A percentile compares a stretch with the other conserved stretches of the same genome.
These are phyloP conservation scores for Myotis lucifugus DNA, from an alignment of 2,113 vertebrate species.

Conservation along the genomic window DNA sequence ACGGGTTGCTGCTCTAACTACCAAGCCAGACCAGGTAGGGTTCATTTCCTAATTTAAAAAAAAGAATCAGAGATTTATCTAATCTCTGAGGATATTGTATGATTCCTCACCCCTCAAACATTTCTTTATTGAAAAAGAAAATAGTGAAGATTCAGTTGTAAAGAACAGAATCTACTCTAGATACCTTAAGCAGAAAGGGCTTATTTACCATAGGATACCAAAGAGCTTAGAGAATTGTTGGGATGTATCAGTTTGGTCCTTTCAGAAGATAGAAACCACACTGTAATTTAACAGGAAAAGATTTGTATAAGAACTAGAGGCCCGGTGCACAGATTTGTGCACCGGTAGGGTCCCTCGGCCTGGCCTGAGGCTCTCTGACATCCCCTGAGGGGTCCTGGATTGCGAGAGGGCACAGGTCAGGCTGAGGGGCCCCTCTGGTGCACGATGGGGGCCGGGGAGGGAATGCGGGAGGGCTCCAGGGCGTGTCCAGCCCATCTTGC, in stretches of 20 bases:
- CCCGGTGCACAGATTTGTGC: no score
- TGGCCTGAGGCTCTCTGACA: no score
- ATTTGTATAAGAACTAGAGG: background rate
- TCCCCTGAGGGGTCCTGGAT: no score
- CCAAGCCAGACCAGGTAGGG: no score
- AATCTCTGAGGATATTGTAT: background rate
- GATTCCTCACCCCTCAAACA: background rate
- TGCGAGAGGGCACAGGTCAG: no score
- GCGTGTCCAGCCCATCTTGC: accelerated
- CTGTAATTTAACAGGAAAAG: background rate
- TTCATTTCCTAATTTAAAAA: background rate
- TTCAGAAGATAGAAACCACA: background rate
- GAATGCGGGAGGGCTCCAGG: no score
- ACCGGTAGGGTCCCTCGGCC: no score
- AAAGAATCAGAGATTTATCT: background rate
- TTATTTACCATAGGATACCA: background rate
- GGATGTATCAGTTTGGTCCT: background rate
- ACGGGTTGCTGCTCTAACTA: no score
- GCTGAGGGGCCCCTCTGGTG: no score
- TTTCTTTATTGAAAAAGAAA: background rate
- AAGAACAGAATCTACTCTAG: background rate
- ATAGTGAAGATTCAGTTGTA: background rate
- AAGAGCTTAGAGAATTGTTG: constrained; percentile 7
- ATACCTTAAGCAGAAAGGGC: background rate
- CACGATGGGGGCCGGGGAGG: no score